A percentile compares a stretch with the other conserved stretches of the same genome.
Evolutionary conservation across 2,113 vertebrate species (phyloP).

Genomic region (Panthera leo): DNA sequence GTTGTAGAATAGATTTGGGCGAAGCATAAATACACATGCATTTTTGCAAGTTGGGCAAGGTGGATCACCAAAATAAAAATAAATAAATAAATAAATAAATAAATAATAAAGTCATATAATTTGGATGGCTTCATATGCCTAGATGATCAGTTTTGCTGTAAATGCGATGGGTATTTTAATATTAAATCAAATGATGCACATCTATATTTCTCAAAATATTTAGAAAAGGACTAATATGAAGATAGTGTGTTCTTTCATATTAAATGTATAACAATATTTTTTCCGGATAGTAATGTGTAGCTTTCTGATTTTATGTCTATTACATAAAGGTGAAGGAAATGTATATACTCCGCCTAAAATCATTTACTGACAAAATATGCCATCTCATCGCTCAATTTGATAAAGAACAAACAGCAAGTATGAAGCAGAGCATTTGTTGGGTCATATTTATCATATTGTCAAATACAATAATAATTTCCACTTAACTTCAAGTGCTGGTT

Average conservation of each 20-base stretch:
- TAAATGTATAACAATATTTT: neutral
- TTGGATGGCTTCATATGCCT: neutral
- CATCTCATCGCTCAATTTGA: neutral
- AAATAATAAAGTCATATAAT: neutral
- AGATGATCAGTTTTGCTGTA: neutral
- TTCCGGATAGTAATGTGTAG: neutral
- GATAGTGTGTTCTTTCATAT: neutral
- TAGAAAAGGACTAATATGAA: neutral
- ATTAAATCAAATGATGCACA: neutral
- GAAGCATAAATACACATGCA: neutral
- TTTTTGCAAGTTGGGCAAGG: neutral
- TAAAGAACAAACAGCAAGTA: neutral
- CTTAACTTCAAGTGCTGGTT: neutral
- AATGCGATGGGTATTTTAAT: neutral
- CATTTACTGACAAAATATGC: neutral
- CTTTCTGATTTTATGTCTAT: neutral
- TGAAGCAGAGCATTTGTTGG: neutral
- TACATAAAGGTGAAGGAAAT: neutral
- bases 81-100: neutral
- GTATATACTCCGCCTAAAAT: neutral
- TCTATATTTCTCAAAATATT: neutral
- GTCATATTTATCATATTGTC: neutral
- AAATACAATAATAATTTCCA: neutral
- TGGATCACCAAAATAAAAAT: neutral
- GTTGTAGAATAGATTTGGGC: neutral